Conservation (phyloP, 2,113 vertebrate genomes). For the Rafetus swinhoei region DNA sequence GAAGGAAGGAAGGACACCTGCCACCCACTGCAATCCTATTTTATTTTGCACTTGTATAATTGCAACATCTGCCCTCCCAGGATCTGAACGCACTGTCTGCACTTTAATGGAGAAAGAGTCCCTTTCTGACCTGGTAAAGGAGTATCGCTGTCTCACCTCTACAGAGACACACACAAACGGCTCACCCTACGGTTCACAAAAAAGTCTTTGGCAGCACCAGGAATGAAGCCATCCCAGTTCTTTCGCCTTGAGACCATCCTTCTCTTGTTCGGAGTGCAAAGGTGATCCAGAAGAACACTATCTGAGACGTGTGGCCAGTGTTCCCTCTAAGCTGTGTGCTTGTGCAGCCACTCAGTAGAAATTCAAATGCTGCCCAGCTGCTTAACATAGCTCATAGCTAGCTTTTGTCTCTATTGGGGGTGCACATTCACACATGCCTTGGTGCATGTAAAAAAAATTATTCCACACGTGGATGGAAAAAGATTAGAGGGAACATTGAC, state of each 20-base stretch:
- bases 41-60: slow-evolving; percentile 67
- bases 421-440: too few species aligned
- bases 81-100: slow-evolving; percentile 14
- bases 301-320: neutral
- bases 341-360: too few species aligned
- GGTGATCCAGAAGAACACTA: neutral
- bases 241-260: neutral
- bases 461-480: too few species aligned
- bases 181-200: neutral
- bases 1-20: slow-evolving; percentile 75
- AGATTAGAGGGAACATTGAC: too few species aligned
- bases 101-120: slow-evolving; percentile 36
- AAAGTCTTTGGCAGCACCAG: neutral
- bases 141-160: neutral
- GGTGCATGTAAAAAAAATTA: too few species aligned
- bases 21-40: slow-evolving; percentile 69
- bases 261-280: neutral
- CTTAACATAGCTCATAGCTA: too few species aligned
- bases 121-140: neutral
- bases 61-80: slow-evolving; percentile 23
- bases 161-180: neutral
- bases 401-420: too few species aligned
- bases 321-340: too few species aligned
- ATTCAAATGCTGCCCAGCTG: too few species aligned
- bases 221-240: neutral